Base-by-base conservation (phyloP, 2,888 invertebrate species). In the Hoplodrina ambigua region DNA sequence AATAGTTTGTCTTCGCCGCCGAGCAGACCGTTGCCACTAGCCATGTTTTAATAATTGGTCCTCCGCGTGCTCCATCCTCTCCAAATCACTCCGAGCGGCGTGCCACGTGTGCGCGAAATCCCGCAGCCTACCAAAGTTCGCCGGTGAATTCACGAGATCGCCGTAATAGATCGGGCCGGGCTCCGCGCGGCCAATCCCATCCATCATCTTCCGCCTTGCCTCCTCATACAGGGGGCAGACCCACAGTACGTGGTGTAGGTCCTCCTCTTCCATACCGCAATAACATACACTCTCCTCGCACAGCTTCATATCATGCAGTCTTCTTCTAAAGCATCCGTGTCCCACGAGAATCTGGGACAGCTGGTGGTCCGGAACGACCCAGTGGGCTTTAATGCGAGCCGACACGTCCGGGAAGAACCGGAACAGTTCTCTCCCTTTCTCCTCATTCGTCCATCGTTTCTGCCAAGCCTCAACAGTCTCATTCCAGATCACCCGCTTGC, bases 321-420 rank as follows among this genome's bases (percentile, higher is more conserved):
- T 62, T 41, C 72, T 68, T 8, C 73, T 62, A 13, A 82, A 83
- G 1, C 75, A 80, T 7, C 82, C 84, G 37, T 37, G 37, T 0
- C 37, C 37, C 37, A 8, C 7, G 30, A 83, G 71, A 15, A 84
- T 69, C 69, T 83, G 81, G 6, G 81, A 82, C 3, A 66, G 33
- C 4, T 55, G 75, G 41, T 82, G 76, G 72, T 85, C 84, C n/a
- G 82, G 82, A 5, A 65, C 76, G 49, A 80, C 2, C 62, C 62
- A n/a, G 17, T 7, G n/a, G 0, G 20, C 30, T 3, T 4, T 41
- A 1, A 81, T 44, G 8, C 85, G 57, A 0, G 6, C 75, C 15
- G n/a, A n/a, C 41, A 87, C 81, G n/a, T 82, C 74, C 49, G 85
- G 85, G 59, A 87, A 87, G 61, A 85, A 86, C 0, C 66, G 46